Evolutionary conservation across 2,888 invertebrate genomes (phyloP).

Genomic region (Thereva nobilitata): DNA sequence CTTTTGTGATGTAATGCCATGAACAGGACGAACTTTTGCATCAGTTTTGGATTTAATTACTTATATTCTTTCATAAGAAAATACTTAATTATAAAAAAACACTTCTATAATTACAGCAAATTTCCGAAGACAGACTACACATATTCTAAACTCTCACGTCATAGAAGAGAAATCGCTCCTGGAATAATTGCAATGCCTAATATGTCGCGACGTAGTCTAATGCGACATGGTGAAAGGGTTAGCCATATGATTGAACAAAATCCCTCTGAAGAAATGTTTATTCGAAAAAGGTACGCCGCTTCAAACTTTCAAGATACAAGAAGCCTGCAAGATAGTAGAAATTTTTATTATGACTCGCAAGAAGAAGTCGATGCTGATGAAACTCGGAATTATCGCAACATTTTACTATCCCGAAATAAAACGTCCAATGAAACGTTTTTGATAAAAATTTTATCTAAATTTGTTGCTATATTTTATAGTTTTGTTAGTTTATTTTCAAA

Average conservation of each 20-base stretch:
- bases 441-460: constrained; percentile 50
- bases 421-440: constrained; percentile 44
- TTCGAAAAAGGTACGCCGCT: constrained; percentile 51
- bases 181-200: constrained; percentile 85
- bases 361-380: constrained; percentile 53
- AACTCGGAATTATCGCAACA: constrained; percentile 40
- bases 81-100: not conserved
- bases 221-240: constrained; percentile 63
- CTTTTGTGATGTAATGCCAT: no score
- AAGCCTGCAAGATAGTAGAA: constrained; percentile 36
- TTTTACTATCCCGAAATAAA: not conserved
- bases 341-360: constrained; percentile 54
- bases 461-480: constrained; percentile 43
- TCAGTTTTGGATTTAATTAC: not conserved
- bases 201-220: constrained; percentile 79
- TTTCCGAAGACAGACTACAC: constrained; percentile 92
- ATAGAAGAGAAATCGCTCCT: constrained; percentile 77
- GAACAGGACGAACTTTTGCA: no score
- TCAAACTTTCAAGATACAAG: constrained; percentile 32
- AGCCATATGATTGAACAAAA: constrained; percentile 52
- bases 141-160: constrained; percentile 80
- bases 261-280: constrained; percentile 53
- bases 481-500: constrained; percentile 3
- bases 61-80: not conserved
- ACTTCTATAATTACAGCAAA: constrained; percentile 62